Evolutionary conservation across 2,113 vertebrate species (phyloP), one percentile per base, ranked within the genome.

Genomic region (Oreochromis aureus): DNA sequence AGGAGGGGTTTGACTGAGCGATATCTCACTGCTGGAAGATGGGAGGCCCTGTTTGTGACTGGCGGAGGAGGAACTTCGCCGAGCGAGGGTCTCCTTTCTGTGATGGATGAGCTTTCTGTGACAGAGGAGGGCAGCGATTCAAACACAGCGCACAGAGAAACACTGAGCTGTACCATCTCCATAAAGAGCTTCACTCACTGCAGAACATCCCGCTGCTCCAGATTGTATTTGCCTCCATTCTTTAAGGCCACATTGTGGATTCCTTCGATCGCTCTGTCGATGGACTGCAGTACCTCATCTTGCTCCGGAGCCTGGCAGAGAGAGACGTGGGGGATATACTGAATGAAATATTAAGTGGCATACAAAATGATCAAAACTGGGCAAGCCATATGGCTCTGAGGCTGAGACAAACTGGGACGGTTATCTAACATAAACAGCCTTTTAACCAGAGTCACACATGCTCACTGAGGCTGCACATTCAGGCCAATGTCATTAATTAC

Each of bases 181-280:
- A 7, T 18, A 55, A 39, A 3, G n/a, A 12, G 27, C 12, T 76
- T 22, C 32, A n/a, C 69, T 98, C 92, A 99, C 99, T 99, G 99
- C 9, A 99, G 96, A 76, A 99, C 97, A 69, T 99, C 98, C 7
- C 98, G 97, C 94, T 99, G 99, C 82, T 99, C 98, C 93, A 99
- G 95, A 94, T 99, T 99, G 96, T 99, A 99, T 96, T 99, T 99
- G 39, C 99, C 99, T 8, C 97, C 98, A 2, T 98, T 98, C 80
- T 97, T 98, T 97, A 99, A 98, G 91, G 99, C 98, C 0, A 97
- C 96, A 3, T 99, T 99, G 94, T 99, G 99, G 91, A 99, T 98
- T 24, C 98, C 98, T 92, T 99, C 98, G 1, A 99, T 99, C 5
- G 99, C 99, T 71, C 98, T 96, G 94, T 99, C 99, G 44, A 99